These are phyloP conservation scores for Myodes glareolus DNA, from an alignment of 2,113 vertebrate species.

Conservation along the genomic window DNA sequence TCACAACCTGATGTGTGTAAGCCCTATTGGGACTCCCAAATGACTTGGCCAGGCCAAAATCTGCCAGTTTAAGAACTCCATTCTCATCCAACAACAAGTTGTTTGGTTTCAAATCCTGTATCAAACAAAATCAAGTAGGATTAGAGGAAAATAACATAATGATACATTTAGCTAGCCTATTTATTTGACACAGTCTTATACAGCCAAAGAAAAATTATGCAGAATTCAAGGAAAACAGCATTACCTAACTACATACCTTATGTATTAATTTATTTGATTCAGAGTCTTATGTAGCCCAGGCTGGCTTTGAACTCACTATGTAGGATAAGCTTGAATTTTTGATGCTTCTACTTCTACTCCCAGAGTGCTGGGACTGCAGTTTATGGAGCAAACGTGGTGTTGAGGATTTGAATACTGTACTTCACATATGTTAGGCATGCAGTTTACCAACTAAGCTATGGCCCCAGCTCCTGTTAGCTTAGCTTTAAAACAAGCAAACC, in stretches of 20 bases:
- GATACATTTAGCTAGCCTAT: slow-evolving; percentile 23
- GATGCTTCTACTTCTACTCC: neutral
- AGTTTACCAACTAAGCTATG: neutral
- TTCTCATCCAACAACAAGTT: slow-evolving; percentile 96
- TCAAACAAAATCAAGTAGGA: slow-evolving; percentile 23
- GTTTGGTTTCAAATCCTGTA: slow-evolving; percentile 98
- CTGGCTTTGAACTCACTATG: neutral
- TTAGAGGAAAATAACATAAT: neutral
- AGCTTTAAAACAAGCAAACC: slow-evolving; percentile 35
- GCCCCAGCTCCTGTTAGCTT: neutral
- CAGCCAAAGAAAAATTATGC: too few species aligned
- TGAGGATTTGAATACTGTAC: neutral
- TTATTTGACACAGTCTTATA: neutral
- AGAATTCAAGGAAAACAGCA: too few species aligned
- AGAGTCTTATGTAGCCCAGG: neutral
- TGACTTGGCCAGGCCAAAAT: slow-evolving; percentile 97
- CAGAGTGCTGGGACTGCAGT: neutral
- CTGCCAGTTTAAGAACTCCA: slow-evolving; percentile 96
- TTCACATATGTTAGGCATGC: neutral
- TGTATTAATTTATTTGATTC: neutral
- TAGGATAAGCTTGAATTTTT: neutral
- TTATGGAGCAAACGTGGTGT: neutral
- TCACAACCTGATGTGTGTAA: slow-evolving; percentile 98
- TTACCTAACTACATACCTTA: too few species aligned
- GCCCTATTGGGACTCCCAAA: slow-evolving; percentile 98